Percentiles rank a stretch among this genome's conserved stretches.
Conservation (phyloP, 1,140 invertebrate genomes). For the Meloidogyne floridensis region DNA sequence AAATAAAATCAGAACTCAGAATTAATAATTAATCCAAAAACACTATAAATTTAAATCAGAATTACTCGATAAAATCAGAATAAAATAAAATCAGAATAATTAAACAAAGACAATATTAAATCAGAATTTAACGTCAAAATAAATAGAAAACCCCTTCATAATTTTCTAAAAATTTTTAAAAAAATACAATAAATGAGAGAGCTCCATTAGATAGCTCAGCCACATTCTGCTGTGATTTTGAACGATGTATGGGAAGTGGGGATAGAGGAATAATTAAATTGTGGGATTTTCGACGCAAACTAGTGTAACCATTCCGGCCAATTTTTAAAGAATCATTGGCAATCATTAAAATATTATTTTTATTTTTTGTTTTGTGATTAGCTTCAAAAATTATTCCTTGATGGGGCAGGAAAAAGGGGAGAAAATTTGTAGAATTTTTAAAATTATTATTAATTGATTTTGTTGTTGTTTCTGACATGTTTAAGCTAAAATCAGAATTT, state of each 20-base stretch:
- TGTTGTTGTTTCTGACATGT: background rate
- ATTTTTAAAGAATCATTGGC: background rate
- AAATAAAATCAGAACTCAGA: no score
- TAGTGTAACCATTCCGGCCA: background rate
- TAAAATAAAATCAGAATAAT: no score
- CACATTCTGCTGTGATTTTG: background rate
- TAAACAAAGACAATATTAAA: no score
- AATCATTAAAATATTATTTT: constrained; percentile 4
- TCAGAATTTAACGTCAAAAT: no score
- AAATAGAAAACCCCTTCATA: no score
- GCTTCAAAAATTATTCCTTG: background rate
- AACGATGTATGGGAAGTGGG: background rate
- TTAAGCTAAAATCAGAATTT: background rate
- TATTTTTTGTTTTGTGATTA: constrained; percentile 5
- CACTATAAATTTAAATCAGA: no score
- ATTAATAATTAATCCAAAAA: no score
- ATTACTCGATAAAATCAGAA: no score
- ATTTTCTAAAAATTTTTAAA: background rate
- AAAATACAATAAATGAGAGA: background rate
- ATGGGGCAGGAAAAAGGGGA: background rate
- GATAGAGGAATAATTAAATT: constrained; percentile 1
- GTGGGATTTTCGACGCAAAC: background rate
- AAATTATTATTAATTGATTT: background rate
- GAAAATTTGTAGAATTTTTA: background rate
- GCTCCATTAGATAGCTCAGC: background rate